These are phyloP conservation scores for Sebastes vulpes DNA, from an alignment of 2,797 vertebrate species.

Conservation along the genomic window DNA sequence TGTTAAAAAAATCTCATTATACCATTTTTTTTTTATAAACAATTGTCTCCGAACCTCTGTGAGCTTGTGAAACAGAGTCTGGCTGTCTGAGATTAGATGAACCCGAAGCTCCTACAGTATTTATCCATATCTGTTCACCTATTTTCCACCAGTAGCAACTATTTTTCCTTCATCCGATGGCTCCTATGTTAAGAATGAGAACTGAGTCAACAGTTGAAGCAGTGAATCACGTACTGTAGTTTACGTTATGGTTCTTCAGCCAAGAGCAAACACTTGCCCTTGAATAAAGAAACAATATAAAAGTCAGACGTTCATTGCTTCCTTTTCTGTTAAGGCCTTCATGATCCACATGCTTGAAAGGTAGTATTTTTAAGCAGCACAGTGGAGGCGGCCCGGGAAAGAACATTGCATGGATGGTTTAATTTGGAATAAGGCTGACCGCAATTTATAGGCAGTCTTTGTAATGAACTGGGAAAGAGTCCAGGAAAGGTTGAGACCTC, in stretches of 20 bases:
- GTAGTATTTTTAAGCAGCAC: not conserved
- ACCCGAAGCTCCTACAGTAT: not conserved
- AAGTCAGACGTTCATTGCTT: not conserved
- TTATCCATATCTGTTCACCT: not conserved
- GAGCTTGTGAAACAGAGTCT: not conserved
- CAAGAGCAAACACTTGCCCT: constrained; percentile 1
- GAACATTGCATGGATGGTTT: not conserved
- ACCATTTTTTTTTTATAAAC: not conserved
- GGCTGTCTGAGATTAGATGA: constrained; percentile 15
- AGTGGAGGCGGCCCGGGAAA: not conserved
- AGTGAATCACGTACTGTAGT: not conserved
- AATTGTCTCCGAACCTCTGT: not conserved
- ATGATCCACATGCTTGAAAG: constrained; percentile 8
- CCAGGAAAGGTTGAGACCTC: not conserved
- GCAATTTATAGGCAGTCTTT: not conserved
- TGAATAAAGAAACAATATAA: constrained; percentile 26
- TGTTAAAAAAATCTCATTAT: not conserved
- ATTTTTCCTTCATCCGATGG: not conserved
- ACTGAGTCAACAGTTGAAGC: not conserved
- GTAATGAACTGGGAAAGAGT: constrained; percentile 9
- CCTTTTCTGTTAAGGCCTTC: constrained; percentile 27
- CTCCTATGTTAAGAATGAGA: constrained; percentile 22
- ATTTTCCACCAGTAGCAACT: not conserved
- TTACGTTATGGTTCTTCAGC: constrained; percentile 3
- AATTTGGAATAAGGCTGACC: constrained; percentile 25